Base-by-base conservation (phyloP, 2,888 invertebrate species). In the Camptogramma bilineatum region DNA sequence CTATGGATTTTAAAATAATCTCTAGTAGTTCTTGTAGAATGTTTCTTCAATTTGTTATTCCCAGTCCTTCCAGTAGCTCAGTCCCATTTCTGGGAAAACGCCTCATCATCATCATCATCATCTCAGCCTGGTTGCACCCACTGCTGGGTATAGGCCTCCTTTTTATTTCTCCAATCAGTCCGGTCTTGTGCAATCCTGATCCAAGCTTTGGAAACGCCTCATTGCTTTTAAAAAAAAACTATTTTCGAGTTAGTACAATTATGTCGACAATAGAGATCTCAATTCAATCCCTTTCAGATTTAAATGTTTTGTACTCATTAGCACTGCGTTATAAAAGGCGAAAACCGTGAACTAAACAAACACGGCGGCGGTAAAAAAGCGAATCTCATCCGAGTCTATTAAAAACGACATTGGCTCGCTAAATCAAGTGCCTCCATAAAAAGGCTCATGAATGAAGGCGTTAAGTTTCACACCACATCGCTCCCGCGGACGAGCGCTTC, bases 391-490 rank as follows among this genome's bases (percentile, higher is more conserved):
- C 64, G 73, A 79, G 77, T 85, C 78, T 86, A 87, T 87, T 87
- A 87, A 88, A 90, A 87, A 84, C 86, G 77, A 84, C 86, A 87
- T 84, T 81, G 83, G 81, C 83, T 85, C 83, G 90, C 90, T 91
- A 89, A 91, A 90, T 87, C 85, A 86, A 91, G 86, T 87, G 84
- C 85, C 84, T 83, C 85, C 84, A 90, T 91, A 91, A 91, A 90
- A 86, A 83, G 82, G 74, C 78, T 82, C 81, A 84, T 90, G 87
- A 92, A 91, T 86, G 83, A 85, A 91, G 91, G 92, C 90, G 93
- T 91, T 82, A 92, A 87, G 87, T 93, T 91, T 92, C 92, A 93
- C 92, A 91, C 92, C 85, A 76, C 81, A 83, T 86, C 86, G 85
- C 87, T 86, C 84, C 87, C 81, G 90, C 80, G 77, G 61, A 80